Evolutionary conservation across 2,113 vertebrate species (phyloP), one percentile per base, ranked within the genome.

Genomic region (Microcebus murinus): DNA sequence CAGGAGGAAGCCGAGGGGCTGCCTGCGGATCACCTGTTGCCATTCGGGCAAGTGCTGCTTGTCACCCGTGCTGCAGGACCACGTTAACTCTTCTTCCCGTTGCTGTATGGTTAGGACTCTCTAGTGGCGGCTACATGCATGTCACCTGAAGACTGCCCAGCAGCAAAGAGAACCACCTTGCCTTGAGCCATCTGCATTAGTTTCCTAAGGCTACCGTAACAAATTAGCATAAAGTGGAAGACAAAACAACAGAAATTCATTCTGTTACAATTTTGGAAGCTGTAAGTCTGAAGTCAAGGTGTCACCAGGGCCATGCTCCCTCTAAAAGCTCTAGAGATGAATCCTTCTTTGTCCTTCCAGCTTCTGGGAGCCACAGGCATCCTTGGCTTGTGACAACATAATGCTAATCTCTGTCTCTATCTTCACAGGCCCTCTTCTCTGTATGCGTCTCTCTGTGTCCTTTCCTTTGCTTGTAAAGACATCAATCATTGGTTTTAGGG

Each of bases 401-500:
- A 61, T n/a, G n/a, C 21, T 67, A 27, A 90, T 42, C 27, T 89
- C 34, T 80, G 17, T 48, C 34, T 68, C 57, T 39, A 68, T 52
- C 59, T 67, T 85, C 73, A 80, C 42, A n/a, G 18, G 48, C 23
- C n/a, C 57, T 31, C 42, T 82, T 74, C 61, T 84, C 39, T 80
- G 11, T n/a, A 6, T 70, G 34, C 18, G 11, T 79, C 57, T 73
- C 27, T 80, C 48, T 70, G 0, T 4, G 2, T 89, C 36, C 21
- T 96, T 57, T 59, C 29, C 70, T 80, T 71, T 79, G 79, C 67
- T 91, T 45, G 31, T 25, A 63, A 63, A 63, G 36, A 77, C 11
- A 48, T 18, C 18, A 57, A 76, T 57, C 25, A 39, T 45, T 10
- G n/a, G 31, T 73, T 71, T 89, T 63, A 67, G 45, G 27, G 8